A percentile compares a stretch with the other conserved stretches of the same genome.
Conservation (phyloP, 2,797 vertebrate species). For the Phalloptychus januarius region DNA sequence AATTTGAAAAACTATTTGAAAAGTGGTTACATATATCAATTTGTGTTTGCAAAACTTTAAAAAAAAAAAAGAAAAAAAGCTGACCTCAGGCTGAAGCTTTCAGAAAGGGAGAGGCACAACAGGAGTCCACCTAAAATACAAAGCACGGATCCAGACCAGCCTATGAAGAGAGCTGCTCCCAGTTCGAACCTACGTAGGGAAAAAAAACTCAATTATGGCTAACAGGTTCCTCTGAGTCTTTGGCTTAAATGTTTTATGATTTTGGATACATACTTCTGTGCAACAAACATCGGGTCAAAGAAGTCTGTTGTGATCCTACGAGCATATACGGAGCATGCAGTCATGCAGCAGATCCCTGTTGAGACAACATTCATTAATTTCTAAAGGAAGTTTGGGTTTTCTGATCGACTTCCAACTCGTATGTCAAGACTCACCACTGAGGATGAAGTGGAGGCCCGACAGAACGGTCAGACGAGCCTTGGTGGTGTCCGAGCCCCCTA, state of each 20-base stretch:
- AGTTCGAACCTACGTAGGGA: slow-evolving; percentile 80
- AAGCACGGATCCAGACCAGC: slow-evolving; percentile 84
- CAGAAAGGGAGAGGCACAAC: slow-evolving; percentile 79
- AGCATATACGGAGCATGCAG: slow-evolving; percentile 94
- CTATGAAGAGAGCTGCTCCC: slow-evolving; percentile 85
- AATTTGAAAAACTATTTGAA: neutral
- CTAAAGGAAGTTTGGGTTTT: neutral
- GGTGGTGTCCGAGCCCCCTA: slow-evolving; percentile 89
- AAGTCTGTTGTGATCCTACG: slow-evolving; percentile 96
- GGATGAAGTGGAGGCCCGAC: slow-evolving; percentile 89
- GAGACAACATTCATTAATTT: slow-evolving; percentile 13
- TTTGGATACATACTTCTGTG: slow-evolving; percentile 90
- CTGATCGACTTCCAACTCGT: neutral
- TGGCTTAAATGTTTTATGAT: slow-evolving; percentile 1
- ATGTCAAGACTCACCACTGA: slow-evolving; percentile 83
- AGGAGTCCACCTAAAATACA: slow-evolving; percentile 80
- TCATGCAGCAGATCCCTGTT: slow-evolving; percentile 91
- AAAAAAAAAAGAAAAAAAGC: neutral
- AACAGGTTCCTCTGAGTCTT: slow-evolving; percentile 21
- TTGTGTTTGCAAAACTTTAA: neutral
- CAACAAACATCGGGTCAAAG: slow-evolving; percentile 93
- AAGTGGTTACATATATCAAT: neutral
- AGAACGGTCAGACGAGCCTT: slow-evolving; percentile 91
- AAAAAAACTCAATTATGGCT: neutral
- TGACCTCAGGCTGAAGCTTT: slow-evolving; percentile 70